phyloP scores from a whole-genome alignment of 1,140 invertebrate species.

The Pseudobourletiella spinata region DNA sequence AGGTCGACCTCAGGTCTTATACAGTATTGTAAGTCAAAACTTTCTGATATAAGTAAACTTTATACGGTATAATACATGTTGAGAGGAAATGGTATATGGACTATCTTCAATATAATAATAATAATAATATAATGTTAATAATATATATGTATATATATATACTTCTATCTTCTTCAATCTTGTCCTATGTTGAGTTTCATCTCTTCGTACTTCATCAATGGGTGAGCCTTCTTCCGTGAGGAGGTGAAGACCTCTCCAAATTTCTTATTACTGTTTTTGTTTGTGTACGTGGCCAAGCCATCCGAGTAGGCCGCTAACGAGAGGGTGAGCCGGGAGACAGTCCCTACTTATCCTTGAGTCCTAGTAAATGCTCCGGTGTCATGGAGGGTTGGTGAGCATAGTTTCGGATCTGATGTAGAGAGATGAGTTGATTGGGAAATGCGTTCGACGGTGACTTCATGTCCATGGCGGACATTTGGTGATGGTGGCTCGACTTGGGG shows the following conservation, averaged over 20 bases:
- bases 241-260: too few relatives aligned
- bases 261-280: too few relatives aligned
- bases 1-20: not conserved
- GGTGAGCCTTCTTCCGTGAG: too few relatives aligned
- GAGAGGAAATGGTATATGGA: too few relatives aligned
- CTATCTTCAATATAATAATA: not conserved
- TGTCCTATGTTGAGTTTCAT: not conserved
- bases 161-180: not conserved
- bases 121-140: not conserved
- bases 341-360: conserved; percentile 6
- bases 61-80: too few relatives aligned
- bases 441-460: conserved; percentile 46
- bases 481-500: conserved; percentile 44
- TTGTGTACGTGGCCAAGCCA: too few relatives aligned
- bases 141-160: not conserved
- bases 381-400: conserved; percentile 81
- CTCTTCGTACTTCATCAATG: too few relatives aligned
- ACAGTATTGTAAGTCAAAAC: not conserved
- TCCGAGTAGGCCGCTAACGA: too few relatives aligned
- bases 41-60: too few relatives aligned
- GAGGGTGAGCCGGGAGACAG: too few relatives aligned
- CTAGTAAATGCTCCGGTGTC: conserved; percentile 47
- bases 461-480: conserved; percentile 43
- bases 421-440: conserved; percentile 91
- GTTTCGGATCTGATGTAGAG: conserved; percentile 91